A percentile compares a stretch with the other conserved stretches of the same genome.
Conservation (phyloP, 2,113 vertebrate species). For the Carassius gibelio region DNA sequence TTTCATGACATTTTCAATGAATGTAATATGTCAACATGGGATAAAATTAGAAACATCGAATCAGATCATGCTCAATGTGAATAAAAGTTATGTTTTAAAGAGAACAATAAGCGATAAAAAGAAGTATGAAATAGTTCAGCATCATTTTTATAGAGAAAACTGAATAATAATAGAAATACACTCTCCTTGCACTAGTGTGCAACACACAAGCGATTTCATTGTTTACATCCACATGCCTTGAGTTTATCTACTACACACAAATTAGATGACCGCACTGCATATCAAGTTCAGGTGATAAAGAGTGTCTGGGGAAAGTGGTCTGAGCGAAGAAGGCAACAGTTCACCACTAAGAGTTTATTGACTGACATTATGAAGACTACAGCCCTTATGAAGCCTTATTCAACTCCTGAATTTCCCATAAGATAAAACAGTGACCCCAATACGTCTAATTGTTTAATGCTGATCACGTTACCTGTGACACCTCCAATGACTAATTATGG, state of each 20-base stretch:
- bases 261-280: not conserved
- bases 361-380: not conserved
- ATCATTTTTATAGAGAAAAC: not conserved
- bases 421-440: conserved; percentile 1
- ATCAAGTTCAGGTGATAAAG: not conserved
- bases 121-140: not conserved
- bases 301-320: not conserved
- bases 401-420: not conserved
- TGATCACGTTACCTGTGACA: not conserved
- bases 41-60: not conserved
- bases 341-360: not conserved
- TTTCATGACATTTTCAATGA: conserved; percentile 21
- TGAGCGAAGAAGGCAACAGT: not conserved
- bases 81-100: not conserved
- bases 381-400: not conserved
- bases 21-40: not conserved
- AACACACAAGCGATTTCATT: not conserved
- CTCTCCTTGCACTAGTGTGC: not conserved
- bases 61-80: not conserved
- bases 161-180: not conserved
- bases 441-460: not conserved
- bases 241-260: conserved; percentile 1
- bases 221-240: not conserved
- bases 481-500: not conserved
- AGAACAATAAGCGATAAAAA: not conserved